Evolutionary conservation across 35 echinoderm and acorn worm species (phyloP), one percentile per base, ranked within the genome.

Genomic region (Holothuria glaberrima): DNA sequence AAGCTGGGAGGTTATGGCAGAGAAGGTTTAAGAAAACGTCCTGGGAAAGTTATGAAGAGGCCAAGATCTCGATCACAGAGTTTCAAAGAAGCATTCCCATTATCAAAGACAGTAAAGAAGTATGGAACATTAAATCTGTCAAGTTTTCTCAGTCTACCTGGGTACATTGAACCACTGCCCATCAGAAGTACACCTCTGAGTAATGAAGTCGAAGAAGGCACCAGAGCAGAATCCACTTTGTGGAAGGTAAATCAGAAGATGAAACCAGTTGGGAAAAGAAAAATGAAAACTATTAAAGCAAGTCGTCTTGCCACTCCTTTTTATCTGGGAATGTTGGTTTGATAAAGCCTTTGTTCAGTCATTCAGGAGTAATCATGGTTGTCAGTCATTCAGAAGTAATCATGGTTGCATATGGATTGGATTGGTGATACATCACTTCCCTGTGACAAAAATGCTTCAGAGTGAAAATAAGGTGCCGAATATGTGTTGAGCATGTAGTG

Each of bases 81-180:
- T 66, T 59, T 96, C n/a, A 92, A 92, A 69, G 94, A 96, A 69
- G 82, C 88, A 52, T 96, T 96, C 28, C 94, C 90, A 2, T 75
- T 90, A 46, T 63, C 83, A 17, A 96, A 96, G 63, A 76, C 79
- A 44, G 46, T 92, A 30, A 76, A 68, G 67, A 89, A 46, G 19
- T 71, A 71, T 52, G 65, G 65, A n/a, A 87, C 41, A 34, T 30
- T 71, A n/a, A 87, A 69, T 87, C 66, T 87, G 31, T 87, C 85
- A 21, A 87, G 65, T n/a, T 48, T 87, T 26, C 41, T 87, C 6
- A 87, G 50, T 52, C 34, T 87, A n/a, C 63, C 85, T 38, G 85
- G 85, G 62, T 87, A 69, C 61, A 87, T 87, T 32, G 85, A 87
- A 50, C 71, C 71, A 30, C 86, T 72, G 10, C 87, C 71, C 24